These are phyloP conservation scores for Ormyrus labotus DNA, from an alignment of 2,888 invertebrate genomes.

Conservation along the genomic window DNA sequence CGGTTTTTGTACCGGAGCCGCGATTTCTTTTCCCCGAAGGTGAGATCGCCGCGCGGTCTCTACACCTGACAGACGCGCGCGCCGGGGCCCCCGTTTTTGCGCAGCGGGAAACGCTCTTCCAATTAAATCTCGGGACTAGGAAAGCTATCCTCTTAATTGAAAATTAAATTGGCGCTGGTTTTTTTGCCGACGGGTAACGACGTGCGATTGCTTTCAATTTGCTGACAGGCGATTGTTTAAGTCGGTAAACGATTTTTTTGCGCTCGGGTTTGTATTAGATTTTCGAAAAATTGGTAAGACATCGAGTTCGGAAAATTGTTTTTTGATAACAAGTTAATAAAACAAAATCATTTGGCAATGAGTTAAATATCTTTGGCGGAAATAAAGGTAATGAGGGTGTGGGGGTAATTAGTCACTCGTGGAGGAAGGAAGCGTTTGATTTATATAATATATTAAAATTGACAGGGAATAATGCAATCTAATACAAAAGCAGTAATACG, in stretches of 20 bases:
- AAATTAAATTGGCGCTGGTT: conserved; percentile 5
- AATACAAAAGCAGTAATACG: conserved; percentile 16
- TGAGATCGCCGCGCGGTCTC: conserved; percentile 5
- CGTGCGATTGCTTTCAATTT: not conserved
- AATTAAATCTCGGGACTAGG: conserved; percentile 38
- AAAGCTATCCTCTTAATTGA: conserved; percentile 37
- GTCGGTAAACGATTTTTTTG: not conserved
- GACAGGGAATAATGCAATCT: not conserved
- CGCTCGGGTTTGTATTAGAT: too few relatives aligned
- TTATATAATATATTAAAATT: not conserved
- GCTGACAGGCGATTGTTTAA: too few relatives aligned
- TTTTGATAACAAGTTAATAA: too few relatives aligned
- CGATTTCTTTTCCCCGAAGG: conserved; percentile 44
- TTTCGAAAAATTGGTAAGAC: too few relatives aligned
- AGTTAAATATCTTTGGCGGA: too few relatives aligned
- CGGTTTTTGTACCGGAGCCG: conserved; percentile 18
- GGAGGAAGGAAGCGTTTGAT: not conserved
- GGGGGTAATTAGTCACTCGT: too few relatives aligned
- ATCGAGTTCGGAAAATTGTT: too few relatives aligned
- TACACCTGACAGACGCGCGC: not conserved
- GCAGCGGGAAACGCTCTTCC: not conserved
- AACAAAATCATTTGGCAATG: too few relatives aligned
- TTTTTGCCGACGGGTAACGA: conserved; percentile 9
- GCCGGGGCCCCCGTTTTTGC: not conserved
- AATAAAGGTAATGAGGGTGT: too few relatives aligned